These are phyloP conservation scores for Epinephelus cyanopodus DNA, from an alignment of 2,113 vertebrate genomes.

Conservation along the genomic window DNA sequence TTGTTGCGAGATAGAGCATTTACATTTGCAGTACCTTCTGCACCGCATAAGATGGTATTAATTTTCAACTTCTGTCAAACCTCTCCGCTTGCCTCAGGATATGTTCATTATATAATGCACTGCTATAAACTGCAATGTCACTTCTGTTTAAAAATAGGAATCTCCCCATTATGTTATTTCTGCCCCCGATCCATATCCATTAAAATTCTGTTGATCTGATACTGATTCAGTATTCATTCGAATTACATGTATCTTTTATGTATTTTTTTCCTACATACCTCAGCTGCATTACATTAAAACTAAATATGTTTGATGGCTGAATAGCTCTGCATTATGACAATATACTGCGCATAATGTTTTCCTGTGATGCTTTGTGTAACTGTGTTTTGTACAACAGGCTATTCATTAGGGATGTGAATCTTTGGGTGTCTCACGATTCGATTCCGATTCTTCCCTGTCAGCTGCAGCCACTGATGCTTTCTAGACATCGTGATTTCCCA, in stretches of 20 bases:
- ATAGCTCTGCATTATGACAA: not conserved
- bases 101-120: constrained; percentile 37
- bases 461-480: too few relatives aligned
- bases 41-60: constrained; percentile 32
- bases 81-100: constrained; percentile 30
- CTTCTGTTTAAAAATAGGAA: constrained; percentile 3
- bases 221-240: constrained; percentile 1
- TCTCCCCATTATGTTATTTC: not conserved
- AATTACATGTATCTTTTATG: not conserved
- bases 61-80: constrained; percentile 51
- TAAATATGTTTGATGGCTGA: not conserved
- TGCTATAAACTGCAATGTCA: constrained; percentile 37
- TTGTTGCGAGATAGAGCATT: constrained; percentile 40
- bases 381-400: too few relatives aligned
- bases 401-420: too few relatives aligned
- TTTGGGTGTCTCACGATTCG: too few relatives aligned
- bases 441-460: too few relatives aligned
- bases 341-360: not conserved
- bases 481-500: too few relatives aligned
- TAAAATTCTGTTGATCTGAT: not conserved
- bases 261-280: not conserved
- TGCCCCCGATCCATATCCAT: constrained; percentile 12
- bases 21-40: constrained; percentile 40
- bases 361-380: too few relatives aligned
- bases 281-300: not conserved